A percentile compares a stretch with the other conserved stretches of the same genome.
Evolutionary conservation across 2,797 vertebrate genomes (phyloP).

Genomic region (Rhinichthys osculus): DNA sequence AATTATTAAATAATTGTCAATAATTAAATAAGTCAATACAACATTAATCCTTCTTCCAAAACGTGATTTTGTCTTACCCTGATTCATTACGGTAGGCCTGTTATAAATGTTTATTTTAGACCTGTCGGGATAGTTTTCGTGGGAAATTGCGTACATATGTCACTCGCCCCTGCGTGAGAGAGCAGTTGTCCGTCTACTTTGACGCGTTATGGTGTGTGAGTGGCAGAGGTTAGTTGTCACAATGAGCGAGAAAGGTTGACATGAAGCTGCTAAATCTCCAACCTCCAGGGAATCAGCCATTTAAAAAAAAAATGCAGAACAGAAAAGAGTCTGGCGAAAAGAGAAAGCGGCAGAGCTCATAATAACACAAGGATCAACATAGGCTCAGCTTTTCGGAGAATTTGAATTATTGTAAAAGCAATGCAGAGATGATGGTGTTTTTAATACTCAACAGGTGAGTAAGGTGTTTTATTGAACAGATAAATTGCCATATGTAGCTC

Average conservation of each 20-base stretch:
- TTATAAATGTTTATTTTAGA: background rate
- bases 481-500: background rate
- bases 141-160: background rate
- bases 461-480: background rate
- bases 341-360: background rate
- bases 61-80: no score
- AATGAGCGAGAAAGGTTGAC: background rate
- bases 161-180: background rate
- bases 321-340: background rate
- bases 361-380: background rate
- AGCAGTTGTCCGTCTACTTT: background rate
- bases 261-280: background rate
- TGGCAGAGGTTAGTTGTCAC: background rate
- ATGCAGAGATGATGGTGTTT: background rate
- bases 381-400: background rate
- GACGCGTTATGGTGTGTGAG: background rate
- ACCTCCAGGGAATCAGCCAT: background rate
- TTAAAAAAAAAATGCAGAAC: background rate
- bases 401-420: background rate
- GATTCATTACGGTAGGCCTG: no score
- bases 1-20: no score
- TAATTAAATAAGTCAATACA: no score
- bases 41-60: no score
- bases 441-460: background rate
- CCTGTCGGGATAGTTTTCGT: background rate